These are phyloP conservation scores for Glaucomys volans DNA, from an alignment of 2,113 vertebrate species.

Conservation along the genomic window DNA sequence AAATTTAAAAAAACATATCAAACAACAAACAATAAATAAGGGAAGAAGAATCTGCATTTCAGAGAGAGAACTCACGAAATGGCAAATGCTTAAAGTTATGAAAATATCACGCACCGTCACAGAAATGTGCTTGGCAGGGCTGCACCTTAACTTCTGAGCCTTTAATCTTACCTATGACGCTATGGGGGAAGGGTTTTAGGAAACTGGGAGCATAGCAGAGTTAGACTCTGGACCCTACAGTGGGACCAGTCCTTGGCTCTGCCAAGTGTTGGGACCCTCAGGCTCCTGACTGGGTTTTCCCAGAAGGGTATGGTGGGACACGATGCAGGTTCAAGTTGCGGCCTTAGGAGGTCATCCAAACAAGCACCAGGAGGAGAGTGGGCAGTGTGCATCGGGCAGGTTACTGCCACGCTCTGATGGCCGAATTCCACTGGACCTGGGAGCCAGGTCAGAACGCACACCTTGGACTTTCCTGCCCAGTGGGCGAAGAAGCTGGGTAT, in stretches of 20 bases:
- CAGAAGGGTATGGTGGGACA: neutral
- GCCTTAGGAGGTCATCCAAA: neutral
- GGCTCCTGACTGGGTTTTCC: neutral
- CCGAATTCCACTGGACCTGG: neutral
- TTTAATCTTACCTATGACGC: neutral
- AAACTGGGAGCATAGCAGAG: rapidly evolving
- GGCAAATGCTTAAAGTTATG: neutral
- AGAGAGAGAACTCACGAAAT: neutral
- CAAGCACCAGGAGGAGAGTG: neutral
- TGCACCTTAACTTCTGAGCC: neutral
- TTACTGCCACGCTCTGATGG: too few species aligned
- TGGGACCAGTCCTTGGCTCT: neutral
- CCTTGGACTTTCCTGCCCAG: neutral
- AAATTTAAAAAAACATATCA: neutral
- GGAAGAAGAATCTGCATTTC: neutral
- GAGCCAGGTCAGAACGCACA: neutral
- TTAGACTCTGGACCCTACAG: neutral
- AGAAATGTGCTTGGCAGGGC: neutral
- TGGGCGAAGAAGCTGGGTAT: neutral
- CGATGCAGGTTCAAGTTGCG: neutral
- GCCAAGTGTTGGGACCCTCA: neutral
- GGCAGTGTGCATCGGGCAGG: neutral
- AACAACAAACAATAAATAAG: neutral
- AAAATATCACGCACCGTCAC: neutral
- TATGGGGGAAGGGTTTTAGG: neutral